Evolutionary conservation across 2,888 invertebrate genomes (phyloP), one percentile per base, ranked within the genome.

Genomic region (Mechanitis mazaeus): DNA sequence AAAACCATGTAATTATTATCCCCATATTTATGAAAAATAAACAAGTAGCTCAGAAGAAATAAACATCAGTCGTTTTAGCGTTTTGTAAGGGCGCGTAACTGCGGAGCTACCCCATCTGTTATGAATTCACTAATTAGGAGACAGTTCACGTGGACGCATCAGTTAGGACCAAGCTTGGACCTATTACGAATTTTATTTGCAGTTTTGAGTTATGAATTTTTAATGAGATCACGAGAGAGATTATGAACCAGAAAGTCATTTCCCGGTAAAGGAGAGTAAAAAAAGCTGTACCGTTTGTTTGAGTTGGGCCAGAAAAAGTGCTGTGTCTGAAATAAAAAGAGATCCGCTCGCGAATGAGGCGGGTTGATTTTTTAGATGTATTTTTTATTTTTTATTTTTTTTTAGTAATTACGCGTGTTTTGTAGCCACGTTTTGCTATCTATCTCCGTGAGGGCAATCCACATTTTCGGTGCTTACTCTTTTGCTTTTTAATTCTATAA

Each of bases 191-290:
- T 87, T 89, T 85, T 90, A 87, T 90, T 83, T 82, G 84, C 91
- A 86, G 84, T 85, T 87, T 87, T 85, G 83, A 90, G 87, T 91
- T 91, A 91, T 91, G 91, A 92, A 91, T 91, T 91, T 91, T 90
- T 92, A 91, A 92, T 91, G 91, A 91, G 92, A 91, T 92, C 86
- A 90, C 89, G 77, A 82, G 87, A 85, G 86, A 91, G 85, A 91
- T 91, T 91, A 91, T 83, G 91, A 91, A 87, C 85, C 89, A 84
- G 91, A 90, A 90, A 90, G 90, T 91, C 90, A 90, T 90, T 90
- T 90, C 90, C 90, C 88, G 81, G 87, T 87, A 81, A 87, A 87
- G 83, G 80, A 87, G 75, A 79, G 76, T 69, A 75, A 73, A 75
- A 85, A 88, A 87, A 85, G 80, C 76, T 81, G 78, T 76, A 76